These are phyloP conservation scores for Artemia sinica DNA, from an alignment of 2,888 invertebrate genomes.

Conservation along the genomic window DNA sequence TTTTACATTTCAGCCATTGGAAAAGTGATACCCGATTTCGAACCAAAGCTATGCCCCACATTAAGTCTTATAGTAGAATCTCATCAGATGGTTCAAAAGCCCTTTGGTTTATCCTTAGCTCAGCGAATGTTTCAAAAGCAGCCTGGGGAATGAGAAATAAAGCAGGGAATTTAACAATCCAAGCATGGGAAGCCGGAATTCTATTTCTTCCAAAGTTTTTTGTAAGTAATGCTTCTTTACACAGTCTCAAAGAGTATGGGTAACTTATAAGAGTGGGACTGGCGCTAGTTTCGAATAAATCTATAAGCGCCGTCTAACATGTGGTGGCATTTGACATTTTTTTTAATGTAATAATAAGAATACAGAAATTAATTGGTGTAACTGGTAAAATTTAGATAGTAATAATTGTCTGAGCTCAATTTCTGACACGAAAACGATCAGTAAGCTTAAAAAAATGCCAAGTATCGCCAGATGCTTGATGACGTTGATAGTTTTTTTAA, in stretches of 20 bases:
- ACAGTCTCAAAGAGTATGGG: not conserved
- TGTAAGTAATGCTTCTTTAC: conserved; percentile 38
- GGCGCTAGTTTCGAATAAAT: no score
- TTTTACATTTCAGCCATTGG: conserved; percentile 54
- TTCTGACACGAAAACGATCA: no score
- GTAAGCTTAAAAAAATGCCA: no score
- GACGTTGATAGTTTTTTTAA: no score
- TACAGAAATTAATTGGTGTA: no score
- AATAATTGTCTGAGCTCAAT: no score
- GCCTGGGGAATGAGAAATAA: conserved; percentile 67
- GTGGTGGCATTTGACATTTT: no score
- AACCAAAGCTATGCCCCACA: conserved; percentile 80
- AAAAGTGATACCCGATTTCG: conserved; percentile 48
- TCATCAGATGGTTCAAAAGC: conserved; percentile 47
- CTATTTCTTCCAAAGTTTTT: conserved; percentile 65
- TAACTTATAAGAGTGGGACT: no score
- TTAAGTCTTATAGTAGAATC: conserved; percentile 68
- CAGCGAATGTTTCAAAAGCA: conserved; percentile 88
- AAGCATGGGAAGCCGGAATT: conserved; percentile 82
- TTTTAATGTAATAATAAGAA: no score
- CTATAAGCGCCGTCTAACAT: no score
- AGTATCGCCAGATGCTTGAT: no score
- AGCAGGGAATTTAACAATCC: conserved; percentile 44
- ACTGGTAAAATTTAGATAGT: no score
- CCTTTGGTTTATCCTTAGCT: conserved; percentile 72